Base-by-base conservation (phyloP, 2,888 invertebrate species). In the Argynnis bischoffii region DNA sequence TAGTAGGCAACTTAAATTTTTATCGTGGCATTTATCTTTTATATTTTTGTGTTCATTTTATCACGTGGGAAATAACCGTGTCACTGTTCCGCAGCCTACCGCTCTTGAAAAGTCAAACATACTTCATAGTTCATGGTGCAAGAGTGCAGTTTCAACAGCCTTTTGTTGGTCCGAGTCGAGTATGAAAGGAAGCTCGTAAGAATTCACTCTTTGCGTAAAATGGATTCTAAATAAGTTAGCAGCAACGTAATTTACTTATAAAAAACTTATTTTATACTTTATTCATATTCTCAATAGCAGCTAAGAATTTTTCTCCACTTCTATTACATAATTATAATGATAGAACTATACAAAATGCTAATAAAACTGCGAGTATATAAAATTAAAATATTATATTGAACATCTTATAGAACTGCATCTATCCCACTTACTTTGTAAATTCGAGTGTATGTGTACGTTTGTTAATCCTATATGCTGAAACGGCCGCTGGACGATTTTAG, bases 81-180 rank as follows among this genome's bases (percentile, higher is more conserved):
- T 66, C 66, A 66, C 57, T 66, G 54, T 54, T 66, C 51, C 47
- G 51, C 65, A 47, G 60, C 48, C 48, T 54, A 18, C 66, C 60
- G 48, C 60, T 54, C 66, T 66, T 41, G 60, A 60, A 66, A 66
- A 66, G 66, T 66, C 66, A 66, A 66, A 66, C 55, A 66, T 48
- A 18, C 60, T 66, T 54, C 61, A 61, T 61, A 61, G 66, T 61
- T 61, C 66, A 66, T 66, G 66, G 55, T 66, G 66, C 60, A 66
- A 66, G 66, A 66, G 66, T 55, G 60, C 55, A 55, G 50, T 61
- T 66, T 61, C 55, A 66, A 66, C 55, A 66, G 60, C 55, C 66
- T 66, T 66, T 66, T 66, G 66, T 66, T 66, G 35, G 66, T 66
- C 47, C 66, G 54, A 66, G 66, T 66, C 60, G 18, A 60, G 66